Base-by-base conservation (phyloP, 2,113 vertebrate genomes). In the Thinocorus orbignyianus region DNA sequence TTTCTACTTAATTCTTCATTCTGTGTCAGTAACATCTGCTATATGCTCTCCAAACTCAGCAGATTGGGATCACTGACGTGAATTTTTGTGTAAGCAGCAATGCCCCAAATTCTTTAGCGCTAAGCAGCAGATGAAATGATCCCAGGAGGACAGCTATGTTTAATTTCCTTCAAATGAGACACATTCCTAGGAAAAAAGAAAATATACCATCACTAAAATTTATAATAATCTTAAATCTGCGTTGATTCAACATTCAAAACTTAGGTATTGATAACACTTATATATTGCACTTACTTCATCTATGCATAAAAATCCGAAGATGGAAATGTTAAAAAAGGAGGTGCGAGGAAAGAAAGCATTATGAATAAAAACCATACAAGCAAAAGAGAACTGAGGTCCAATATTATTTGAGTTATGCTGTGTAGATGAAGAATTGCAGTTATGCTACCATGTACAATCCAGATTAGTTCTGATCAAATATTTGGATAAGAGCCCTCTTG, bases 401-500 rank as follows among this genome's bases (percentile, higher is more conserved):
- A 77, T 73, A 68, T 66, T 4, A 31, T 79, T 93, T 76, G 31
- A 15, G 31, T 81, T 90, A 60, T 60, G 28, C 12, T 12, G 20
- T 72, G 46, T 76, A 65, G 51, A 70, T 10, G 20, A 96, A 90
- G 20, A 10, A 33, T 26, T 95, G 28, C 48, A 77, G 35, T 86
- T 93, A 83, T 54, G 49, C 39, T 82, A 84, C 79, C 7, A 0
- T 78, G 81, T 90, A 80, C 80, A 88, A 90, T 69, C 76, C 84
- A 81, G 61, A 81, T 96, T 87, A 95, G 88, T 93, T 94, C 92
- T 90, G 41, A 84, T 76, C 57, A 89, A 96, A 91, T 78, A 88
- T 72, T 68, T 96, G 81, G 35, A 85, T 81, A 91, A 89, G 52
- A 93, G 90, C 71, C 72, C 37, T 82, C 57, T 94, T 96, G 92